Evolutionary conservation across 2,888 invertebrate genomes (phyloP).

Genomic region (Eupithecia subfuscata): DNA sequence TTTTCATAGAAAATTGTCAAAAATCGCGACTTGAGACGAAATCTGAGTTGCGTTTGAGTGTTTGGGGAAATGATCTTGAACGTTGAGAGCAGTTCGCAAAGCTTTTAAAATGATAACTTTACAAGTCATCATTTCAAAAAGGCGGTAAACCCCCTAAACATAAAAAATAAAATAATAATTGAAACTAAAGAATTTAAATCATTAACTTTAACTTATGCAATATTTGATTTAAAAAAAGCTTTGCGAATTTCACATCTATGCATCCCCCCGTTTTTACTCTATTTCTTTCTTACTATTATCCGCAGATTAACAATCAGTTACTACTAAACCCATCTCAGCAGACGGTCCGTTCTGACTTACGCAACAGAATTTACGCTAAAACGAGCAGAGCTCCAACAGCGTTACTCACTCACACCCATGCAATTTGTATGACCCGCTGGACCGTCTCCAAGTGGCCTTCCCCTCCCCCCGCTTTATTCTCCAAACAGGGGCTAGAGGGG

Average conservation of each 20-base stretch:
- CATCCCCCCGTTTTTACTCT: not conserved
- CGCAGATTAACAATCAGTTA: constrained; percentile 24
- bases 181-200: too few species aligned
- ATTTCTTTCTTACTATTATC: not conserved
- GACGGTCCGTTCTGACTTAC: constrained; percentile 80
- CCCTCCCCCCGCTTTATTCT: constrained; percentile 57
- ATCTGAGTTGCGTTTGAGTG: too few species aligned
- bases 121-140: too few species aligned
- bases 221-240: not conserved
- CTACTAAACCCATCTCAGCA: constrained; percentile 64
- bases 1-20: too few species aligned
- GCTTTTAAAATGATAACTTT: too few species aligned
- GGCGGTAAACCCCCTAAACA: too few species aligned
- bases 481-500: constrained; percentile 63
- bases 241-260: not conserved
- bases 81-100: too few species aligned
- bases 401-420: constrained; percentile 80
- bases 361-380: constrained; percentile 83
- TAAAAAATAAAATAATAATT: too few species aligned
- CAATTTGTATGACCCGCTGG: constrained; percentile 72
- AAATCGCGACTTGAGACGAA: too few species aligned
- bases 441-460: constrained; percentile 53
- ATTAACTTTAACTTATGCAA: too few species aligned
- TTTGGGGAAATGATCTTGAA: too few species aligned
- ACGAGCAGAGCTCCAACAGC: constrained; percentile 79